phyloP scores from a whole-genome alignment of 1,140 invertebrate species.

The Kradibia gibbosae region DNA sequence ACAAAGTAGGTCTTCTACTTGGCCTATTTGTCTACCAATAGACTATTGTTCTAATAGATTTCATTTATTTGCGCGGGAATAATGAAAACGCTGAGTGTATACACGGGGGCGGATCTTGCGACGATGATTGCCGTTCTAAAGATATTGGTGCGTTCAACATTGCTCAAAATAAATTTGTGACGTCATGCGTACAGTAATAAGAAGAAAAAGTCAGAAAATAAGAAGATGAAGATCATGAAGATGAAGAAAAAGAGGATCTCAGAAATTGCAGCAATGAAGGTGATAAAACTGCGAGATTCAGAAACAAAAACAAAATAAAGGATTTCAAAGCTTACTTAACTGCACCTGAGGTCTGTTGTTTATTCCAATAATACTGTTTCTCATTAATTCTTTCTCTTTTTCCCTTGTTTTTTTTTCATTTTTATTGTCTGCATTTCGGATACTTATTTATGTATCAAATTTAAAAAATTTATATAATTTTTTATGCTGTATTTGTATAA shows the following conservation, averaged over 20 bases:
- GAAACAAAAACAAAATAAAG: background rate
- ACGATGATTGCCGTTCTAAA: conserved; percentile 60
- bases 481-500: too few species aligned
- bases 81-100: background rate
- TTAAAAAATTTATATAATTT: too few species aligned
- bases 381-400: background rate
- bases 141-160: conserved; percentile 66
- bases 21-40: background rate
- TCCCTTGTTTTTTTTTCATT: too few species aligned
- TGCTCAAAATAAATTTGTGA: conserved; percentile 66
- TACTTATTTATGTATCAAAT: too few species aligned
- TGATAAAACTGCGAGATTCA: background rate
- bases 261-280: background rate
- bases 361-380: too few species aligned
- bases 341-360: background rate
- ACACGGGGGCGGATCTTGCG: background rate
- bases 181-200: conserved; percentile 56
- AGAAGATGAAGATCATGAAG: background rate
- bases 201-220: conserved; percentile 31
- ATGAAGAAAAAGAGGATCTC: background rate
- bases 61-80: background rate
- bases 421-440: too few species aligned
- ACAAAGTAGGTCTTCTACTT: background rate
- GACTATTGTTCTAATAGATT: background rate
- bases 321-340: background rate